Conservation (phyloP, 1,140 invertebrate genomes). For the Nasonia vitripennis region DNA sequence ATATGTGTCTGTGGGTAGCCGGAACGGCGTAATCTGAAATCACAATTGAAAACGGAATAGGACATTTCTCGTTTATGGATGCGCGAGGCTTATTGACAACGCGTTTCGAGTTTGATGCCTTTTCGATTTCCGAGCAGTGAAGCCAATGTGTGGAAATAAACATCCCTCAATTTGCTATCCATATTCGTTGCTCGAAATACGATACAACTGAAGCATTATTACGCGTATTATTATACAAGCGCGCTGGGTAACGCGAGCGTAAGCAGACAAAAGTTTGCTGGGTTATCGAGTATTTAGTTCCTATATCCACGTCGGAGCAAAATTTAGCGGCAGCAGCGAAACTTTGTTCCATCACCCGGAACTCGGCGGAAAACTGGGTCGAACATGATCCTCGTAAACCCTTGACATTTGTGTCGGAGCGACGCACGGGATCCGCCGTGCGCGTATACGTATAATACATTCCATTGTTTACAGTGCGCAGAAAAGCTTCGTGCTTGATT, state of each 20-base stretch:
- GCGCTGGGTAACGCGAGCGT: no score
- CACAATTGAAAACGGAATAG: slow-evolving; percentile 36
- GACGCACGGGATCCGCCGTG: not conserved
- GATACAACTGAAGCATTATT: no score
- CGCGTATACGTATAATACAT: not conserved
- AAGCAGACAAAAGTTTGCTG: no score
- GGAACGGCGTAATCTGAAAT: slow-evolving; percentile 16
- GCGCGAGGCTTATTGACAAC: not conserved
- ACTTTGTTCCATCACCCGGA: not conserved
- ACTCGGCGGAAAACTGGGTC: not conserved
- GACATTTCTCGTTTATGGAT: slow-evolving; percentile 2
- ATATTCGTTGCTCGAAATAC: no score
- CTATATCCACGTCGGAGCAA: not conserved
- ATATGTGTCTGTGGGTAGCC: not conserved
- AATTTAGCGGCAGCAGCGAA: not conserved
- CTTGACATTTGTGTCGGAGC: not conserved
- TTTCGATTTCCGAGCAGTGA: not conserved
- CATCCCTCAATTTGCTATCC: no score
- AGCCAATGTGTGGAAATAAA: not conserved
- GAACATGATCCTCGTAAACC: not conserved
- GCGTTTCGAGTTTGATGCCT: not conserved
- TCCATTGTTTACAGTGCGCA: not conserved
- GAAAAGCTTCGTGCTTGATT: not conserved
- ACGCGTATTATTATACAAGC: no score
- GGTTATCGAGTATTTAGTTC: not conserved